phyloP scores from a whole-genome alignment of 2,797 vertebrate genomes.

The Bovichtus diacanthus region DNA sequence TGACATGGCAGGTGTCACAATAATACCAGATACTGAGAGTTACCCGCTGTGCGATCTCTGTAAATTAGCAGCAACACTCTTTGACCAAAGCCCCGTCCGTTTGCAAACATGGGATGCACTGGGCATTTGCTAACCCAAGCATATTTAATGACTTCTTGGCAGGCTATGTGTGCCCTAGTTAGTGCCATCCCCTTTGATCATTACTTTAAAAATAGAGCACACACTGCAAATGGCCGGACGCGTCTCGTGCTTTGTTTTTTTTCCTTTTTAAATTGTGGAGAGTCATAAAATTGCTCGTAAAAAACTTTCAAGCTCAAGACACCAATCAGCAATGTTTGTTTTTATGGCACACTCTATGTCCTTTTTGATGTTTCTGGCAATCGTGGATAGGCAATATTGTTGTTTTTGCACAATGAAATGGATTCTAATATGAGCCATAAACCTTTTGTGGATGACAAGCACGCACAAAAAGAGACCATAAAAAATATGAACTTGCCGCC shows the following conservation, averaged over 20 bases:
- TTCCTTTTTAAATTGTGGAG: constrained; percentile 36
- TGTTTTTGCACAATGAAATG: constrained; percentile 5
- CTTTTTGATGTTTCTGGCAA: constrained; percentile 16
- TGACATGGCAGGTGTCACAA: constrained; percentile 20
- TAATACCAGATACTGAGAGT: background rate
- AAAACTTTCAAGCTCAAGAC: constrained; percentile 15
- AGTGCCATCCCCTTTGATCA: constrained; percentile 50
- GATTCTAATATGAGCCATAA: constrained; percentile 5
- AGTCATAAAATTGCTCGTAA: background rate
- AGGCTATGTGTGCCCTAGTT: constrained; percentile 49
- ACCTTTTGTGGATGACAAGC: background rate
- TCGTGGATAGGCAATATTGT: rapidly evolving
- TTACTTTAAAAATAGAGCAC: constrained; percentile 51
- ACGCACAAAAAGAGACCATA: background rate
- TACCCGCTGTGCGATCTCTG: constrained; percentile 24
- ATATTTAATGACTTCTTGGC: constrained; percentile 61
- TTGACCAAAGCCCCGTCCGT: constrained; percentile 43
- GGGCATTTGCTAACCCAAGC: constrained; percentile 50
- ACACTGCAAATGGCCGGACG: constrained; percentile 19
- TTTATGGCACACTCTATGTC: constrained; percentile 25
- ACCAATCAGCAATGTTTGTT: constrained; percentile 6
- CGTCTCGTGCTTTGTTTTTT: constrained; percentile 44
- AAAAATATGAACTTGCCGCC: background rate
- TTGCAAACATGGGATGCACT: constrained; percentile 24
- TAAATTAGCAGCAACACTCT: constrained; percentile 34